A percentile compares a stretch with the other conserved stretches of the same genome.
Conservation (phyloP, 2,797 vertebrate species). For the Chelmon rostratus region DNA sequence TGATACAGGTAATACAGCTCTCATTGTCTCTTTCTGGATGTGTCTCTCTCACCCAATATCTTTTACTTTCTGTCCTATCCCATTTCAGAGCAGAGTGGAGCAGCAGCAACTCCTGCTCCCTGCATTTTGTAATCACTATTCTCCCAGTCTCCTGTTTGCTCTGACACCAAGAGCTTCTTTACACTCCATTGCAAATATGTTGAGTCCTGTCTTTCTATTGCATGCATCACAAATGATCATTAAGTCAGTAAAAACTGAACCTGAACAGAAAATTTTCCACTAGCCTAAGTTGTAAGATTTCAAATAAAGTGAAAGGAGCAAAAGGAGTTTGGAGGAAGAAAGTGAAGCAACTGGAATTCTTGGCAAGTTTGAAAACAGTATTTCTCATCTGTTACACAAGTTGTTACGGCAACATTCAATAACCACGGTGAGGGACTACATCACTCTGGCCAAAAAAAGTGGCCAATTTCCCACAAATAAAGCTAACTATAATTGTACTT, state of each 20-base stretch:
- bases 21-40: not conserved
- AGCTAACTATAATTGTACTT: not conserved
- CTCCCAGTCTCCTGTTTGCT: conserved; percentile 18
- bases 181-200: not conserved
- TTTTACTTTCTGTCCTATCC: not conserved
- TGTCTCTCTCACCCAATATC: not conserved
- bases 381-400: not conserved
- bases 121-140: conserved; percentile 21
- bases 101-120: conserved; percentile 16
- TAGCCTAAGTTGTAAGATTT: not conserved
- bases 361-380: not conserved
- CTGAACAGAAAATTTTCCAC: not conserved
- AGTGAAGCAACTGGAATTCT: not conserved
- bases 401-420: not conserved
- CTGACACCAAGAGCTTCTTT: not conserved
- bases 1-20: not conserved
- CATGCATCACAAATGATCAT: not conserved
- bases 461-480: not conserved
- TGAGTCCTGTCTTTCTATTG: conserved; percentile 1
- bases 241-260: not conserved
- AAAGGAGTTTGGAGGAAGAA: not conserved
- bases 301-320: not conserved
- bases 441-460: not conserved
- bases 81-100: conserved; percentile 1
- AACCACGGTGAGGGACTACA: not conserved